Conservation (phyloP, 92 coral and sea anemone genomes). For the Parazoanthus atlanticus region DNA sequence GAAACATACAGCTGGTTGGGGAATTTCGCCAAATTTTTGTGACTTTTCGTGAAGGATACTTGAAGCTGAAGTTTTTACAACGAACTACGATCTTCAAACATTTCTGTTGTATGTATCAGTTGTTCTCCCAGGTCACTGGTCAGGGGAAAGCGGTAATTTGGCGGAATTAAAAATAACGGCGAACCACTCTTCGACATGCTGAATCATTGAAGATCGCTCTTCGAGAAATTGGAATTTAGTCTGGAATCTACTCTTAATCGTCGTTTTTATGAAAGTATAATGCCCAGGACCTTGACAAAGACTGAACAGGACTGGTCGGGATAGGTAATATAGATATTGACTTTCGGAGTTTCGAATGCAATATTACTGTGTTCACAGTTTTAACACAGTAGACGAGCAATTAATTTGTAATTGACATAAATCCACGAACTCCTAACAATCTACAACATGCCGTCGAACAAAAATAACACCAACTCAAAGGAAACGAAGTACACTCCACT, state of each 20-base stretch:
- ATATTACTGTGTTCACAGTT: neutral
- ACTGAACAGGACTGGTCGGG: neutral
- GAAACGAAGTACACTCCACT: constrained; percentile 16
- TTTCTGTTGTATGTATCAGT: neutral
- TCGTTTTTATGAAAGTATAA: neutral
- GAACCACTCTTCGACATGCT: neutral
- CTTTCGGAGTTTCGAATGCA: neutral
- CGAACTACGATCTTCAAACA: neutral
- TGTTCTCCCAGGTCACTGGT: too few species aligned
- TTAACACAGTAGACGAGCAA: constrained; percentile 34
- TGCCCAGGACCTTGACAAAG: neutral
- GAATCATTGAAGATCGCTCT: neutral
- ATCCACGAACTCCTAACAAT: neutral
- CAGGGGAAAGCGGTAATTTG: neutral
- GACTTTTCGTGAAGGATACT: neutral
- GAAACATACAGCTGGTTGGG: constrained; percentile 37
- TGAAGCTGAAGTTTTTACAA: neutral
- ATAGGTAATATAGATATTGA: neutral
- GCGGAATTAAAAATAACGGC: neutral
- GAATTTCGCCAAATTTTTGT: constrained; percentile 18
- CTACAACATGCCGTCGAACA: constrained; percentile 12
- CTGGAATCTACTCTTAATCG: neutral
- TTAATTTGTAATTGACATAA: constrained; percentile 37
- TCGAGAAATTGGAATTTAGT: neutral
- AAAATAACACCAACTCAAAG: neutral